phyloP scores from a whole-genome alignment of 2,113 vertebrate species.

The Gopherus evgoodei region DNA sequence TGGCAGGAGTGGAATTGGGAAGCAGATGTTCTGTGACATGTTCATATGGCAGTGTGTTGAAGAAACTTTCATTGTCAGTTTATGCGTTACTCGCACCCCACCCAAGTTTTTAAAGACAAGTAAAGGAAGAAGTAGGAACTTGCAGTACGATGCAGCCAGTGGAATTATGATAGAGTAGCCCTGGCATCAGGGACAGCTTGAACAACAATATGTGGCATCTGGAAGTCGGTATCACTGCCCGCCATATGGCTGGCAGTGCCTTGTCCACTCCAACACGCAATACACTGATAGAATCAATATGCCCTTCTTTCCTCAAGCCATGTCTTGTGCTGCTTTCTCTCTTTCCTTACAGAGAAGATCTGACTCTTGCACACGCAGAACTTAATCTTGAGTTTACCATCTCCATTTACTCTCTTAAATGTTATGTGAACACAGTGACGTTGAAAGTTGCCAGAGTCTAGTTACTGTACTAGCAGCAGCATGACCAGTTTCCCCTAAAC shows the following conservation, averaged over 20 bases:
- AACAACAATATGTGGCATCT: neutral
- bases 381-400: neutral
- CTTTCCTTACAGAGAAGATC: neutral
- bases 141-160: neutral
- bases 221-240: neutral
- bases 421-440: neutral
- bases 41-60: accelerated
- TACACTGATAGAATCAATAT: neutral
- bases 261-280: neutral
- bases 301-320: neutral
- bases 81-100: neutral
- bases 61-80: neutral
- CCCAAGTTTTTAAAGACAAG: neutral
- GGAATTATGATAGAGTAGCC: neutral
- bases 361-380: neutral
- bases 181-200: neutral
- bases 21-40: neutral
- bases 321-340: neutral
- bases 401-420: neutral
- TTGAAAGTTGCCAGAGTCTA: neutral
- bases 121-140: neutral
- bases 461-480: neutral
- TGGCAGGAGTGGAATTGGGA: no score
- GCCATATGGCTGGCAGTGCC: neutral
- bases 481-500: neutral